Evolutionary conservation across 2,797 vertebrate species (phyloP).

Genomic region (Anas bahamensis): DNA sequence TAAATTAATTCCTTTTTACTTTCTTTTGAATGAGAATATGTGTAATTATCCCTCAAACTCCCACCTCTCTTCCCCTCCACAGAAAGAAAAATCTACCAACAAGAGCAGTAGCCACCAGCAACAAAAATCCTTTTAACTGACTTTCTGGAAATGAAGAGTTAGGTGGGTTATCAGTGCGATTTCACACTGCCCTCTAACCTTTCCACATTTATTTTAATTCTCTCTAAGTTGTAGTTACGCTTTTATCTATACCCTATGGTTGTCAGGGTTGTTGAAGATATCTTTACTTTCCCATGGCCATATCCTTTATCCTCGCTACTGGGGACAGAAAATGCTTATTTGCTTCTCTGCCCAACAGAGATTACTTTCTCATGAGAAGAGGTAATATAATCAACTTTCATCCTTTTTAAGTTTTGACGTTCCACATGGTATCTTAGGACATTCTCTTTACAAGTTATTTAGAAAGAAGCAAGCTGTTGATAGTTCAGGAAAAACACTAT

Average conservation of each 20-base stretch:
- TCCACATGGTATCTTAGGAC: not conserved
- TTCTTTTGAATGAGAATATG: not conserved
- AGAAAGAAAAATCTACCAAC: not conserved
- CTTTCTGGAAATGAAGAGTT: not conserved
- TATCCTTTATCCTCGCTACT: slow-evolving; percentile 10
- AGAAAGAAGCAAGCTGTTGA: not conserved
- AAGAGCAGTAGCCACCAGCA: not conserved
- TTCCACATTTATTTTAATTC: not conserved
- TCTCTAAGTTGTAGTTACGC: not conserved
- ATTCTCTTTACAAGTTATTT: not conserved
- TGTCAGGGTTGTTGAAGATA: not conserved
- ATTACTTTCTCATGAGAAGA: not conserved
- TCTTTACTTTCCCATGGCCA: slow-evolving; percentile 13
- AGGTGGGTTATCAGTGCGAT: not conserved
- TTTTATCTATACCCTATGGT: not conserved
- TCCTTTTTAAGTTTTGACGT: not conserved
- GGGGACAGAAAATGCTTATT: not conserved
- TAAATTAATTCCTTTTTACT: not conserved
- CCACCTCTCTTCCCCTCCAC: no score
- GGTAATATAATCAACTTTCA: not conserved
- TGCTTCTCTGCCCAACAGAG: not conserved
- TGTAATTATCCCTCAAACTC: not conserved
- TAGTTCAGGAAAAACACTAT: not conserved
- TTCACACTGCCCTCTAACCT: slow-evolving; percentile 26
- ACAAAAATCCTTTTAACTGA: not conserved